These are phyloP conservation scores for Pogonomyrmex barbatus DNA, from an alignment of 1,140 invertebrate species.

Conservation along the genomic window DNA sequence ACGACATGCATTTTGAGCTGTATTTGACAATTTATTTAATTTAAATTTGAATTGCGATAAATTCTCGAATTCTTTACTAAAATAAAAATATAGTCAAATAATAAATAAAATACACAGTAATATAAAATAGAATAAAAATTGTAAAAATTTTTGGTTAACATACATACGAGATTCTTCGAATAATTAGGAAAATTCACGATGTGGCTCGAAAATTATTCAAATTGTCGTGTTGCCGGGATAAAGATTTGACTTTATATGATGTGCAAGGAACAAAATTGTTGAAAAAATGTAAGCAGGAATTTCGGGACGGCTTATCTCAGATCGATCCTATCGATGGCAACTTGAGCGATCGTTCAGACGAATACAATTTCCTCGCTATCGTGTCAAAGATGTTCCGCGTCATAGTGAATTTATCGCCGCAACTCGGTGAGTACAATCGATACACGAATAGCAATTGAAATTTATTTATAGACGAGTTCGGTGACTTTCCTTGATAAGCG, in stretches of 20 bases:
- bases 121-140: neutral
- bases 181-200: neutral
- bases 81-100: neutral
- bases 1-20: neutral
- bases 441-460: constrained; percentile 60
- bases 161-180: neutral
- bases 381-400: constrained; percentile 20
- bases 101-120: neutral
- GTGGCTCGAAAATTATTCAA: neutral
- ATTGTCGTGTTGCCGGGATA: neutral
- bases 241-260: constrained; percentile 17
- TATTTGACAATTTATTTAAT: neutral
- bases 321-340: constrained; percentile 34
- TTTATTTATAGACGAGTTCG: constrained; percentile 73
- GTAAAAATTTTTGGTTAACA: neutral
- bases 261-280: constrained; percentile 9
- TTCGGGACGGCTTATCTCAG: neutral
- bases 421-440: constrained; percentile 60
- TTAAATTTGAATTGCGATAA: neutral
- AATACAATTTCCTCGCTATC: constrained; percentile 28
- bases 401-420: constrained; percentile 44
- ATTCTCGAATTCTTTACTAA: neutral
- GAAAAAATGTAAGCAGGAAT: constrained; percentile 18
- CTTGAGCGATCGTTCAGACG: constrained; percentile 20
- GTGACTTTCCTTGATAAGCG: constrained; percentile 59